Percentiles rank a stretch among this genome's conserved stretches.
Evolutionary conservation across 2,113 vertebrate genomes (phyloP).

Genomic region (Halcyon malimbica): DNA sequence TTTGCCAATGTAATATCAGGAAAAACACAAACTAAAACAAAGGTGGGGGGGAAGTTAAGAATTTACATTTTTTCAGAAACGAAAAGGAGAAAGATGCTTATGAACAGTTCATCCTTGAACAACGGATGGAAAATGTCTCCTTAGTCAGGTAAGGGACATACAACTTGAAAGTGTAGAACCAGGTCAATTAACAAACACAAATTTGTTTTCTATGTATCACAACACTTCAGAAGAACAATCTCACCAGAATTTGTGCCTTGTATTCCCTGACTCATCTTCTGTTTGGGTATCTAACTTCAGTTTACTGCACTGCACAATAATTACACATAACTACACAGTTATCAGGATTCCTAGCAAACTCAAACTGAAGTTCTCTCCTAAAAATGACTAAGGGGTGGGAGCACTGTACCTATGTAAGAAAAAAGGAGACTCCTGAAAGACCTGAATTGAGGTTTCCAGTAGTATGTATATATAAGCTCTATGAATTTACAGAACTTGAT

Average conservation of each 20-base stretch:
- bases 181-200: neutral
- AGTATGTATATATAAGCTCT: neutral
- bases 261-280: neutral
- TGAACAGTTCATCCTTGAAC: neutral
- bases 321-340: neutral
- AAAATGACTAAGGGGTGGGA: neutral
- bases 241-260: neutral
- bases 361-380: neutral
- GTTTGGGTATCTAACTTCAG: neutral
- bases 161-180: neutral
- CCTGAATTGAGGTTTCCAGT: neutral
- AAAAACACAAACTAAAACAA: neutral
- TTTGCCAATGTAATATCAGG: neutral
- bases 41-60: accelerated
- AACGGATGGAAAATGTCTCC: neutral
- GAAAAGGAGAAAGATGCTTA: neutral
- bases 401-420: neutral
- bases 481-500: neutral
- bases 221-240: neutral
- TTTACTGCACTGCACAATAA: neutral
- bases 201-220: neutral
- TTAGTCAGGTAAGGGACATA: neutral
- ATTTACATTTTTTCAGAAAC: neutral
- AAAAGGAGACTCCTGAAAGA: neutral
- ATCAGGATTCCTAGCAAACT: neutral